These are phyloP conservation scores for Tricholauxania praeusta DNA, from an alignment of 2,888 invertebrate species.

Conservation along the genomic window DNA sequence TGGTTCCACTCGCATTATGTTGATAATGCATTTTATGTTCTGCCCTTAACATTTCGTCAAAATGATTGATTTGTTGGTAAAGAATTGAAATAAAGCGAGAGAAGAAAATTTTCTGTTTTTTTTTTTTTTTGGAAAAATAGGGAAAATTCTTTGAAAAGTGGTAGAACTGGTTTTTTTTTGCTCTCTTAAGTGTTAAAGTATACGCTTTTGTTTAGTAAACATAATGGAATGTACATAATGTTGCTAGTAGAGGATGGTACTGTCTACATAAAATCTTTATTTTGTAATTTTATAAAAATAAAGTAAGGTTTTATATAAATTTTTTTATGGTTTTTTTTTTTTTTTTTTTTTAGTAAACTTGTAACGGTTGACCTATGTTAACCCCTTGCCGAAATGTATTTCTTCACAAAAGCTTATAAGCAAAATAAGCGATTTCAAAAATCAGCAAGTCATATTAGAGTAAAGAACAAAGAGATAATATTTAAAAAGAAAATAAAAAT, in stretches of 20 bases:
- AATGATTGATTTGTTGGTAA: slow-evolving; percentile 66
- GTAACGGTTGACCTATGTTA: no score
- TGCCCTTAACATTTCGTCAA: slow-evolving; percentile 59
- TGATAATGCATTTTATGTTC: slow-evolving; percentile 38
- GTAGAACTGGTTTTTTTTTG: slow-evolving; percentile 1
- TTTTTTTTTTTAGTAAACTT: no score
- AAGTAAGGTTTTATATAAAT: no score
- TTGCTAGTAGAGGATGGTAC: background rate
- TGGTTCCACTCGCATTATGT: slow-evolving; percentile 30
- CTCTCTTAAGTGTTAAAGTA: background rate
- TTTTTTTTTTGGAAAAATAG: no score
- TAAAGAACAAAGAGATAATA: no score
- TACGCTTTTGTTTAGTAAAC: slow-evolving; percentile 8
- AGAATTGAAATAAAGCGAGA: slow-evolving; percentile 61
- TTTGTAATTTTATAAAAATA: no score
- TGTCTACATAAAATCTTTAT: background rate
- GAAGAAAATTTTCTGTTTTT: background rate
- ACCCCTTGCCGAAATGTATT: no score
- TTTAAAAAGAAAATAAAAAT: no score
- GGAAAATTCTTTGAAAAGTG: slow-evolving; percentile 18
- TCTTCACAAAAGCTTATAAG: no score
- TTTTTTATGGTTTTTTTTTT: no score
- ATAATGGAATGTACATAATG: background rate
- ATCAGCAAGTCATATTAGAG: no score
- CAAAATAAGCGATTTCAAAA: no score